Evolutionary conservation across 2,113 vertebrate genomes (phyloP), one percentile per base, ranked within the genome.

Genomic region (Aptenodytes forsteri): DNA sequence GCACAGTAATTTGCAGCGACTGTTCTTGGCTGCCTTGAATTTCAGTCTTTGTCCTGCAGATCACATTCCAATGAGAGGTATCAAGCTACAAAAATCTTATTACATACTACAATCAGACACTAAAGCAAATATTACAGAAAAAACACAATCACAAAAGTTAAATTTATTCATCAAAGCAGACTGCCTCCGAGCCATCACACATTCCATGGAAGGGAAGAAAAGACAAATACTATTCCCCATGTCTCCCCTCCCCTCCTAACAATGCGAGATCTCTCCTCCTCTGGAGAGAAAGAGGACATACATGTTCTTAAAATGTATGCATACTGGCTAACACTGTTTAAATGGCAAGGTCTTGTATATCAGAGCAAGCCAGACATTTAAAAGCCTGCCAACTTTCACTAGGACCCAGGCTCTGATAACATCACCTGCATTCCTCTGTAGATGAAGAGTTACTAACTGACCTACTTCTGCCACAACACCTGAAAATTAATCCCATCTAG

Each of bases 1-100:
- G 11, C 65, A 66, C 10, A 64, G 25, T 19, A 54, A 67, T 13
- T 16, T 16, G 16, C 44, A 66, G 38, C 0, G 0, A 69, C n/a
- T 44, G 7, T 34, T 70, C 38, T 34, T 54, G 38, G 34, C 22
- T 75, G 61, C 82, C 50, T 27, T 54, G 64, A 69, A 54, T 59
- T 75, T 80, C 11, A 71, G 40, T 38, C 32, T 73, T 49, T 54
- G 42, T 64, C 54, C 67, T 67, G 49, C 27, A 54, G 44, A 87
- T 23, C 36, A n/a, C 3, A 1, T 49, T 75, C 47, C 34, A 56
- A 1, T 5, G 12, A 83, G 6, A 27, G 23, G 2, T 34, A 79
- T 19, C 44, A 64, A 81, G 13, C 64, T 66, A 21, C 36, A 79
- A 72, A 72, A 72, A 49, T 36, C 46, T 64, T 65, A 78, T 9